Evolutionary conservation across 1,140 invertebrate species (phyloP).

Genomic region (Drosophila cardini): DNA sequence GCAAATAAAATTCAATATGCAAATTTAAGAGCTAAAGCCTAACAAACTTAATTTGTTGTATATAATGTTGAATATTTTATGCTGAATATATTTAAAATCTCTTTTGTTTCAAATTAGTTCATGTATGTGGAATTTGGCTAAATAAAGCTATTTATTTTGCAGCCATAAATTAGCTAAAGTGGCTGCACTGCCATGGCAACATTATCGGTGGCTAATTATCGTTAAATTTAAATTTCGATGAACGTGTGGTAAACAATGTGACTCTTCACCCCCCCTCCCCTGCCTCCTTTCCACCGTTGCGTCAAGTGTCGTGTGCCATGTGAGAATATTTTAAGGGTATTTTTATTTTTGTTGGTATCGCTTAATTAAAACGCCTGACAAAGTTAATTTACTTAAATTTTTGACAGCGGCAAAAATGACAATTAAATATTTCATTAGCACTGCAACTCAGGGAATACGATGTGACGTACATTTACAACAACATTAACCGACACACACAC

Average conservation of each 20-base stretch:
- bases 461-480: constrained; percentile 15
- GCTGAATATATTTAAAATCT: too few relatives aligned
- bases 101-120: too few relatives aligned
- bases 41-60: too few relatives aligned
- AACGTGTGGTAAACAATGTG: constrained; percentile 13
- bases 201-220: constrained; percentile 25
- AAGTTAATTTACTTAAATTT: constrained; percentile 74
- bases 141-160: too few relatives aligned
- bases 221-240: constrained; percentile 26
- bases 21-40: too few relatives aligned
- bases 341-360: constrained; percentile 21
- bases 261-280: too few relatives aligned
- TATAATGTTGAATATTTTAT: too few relatives aligned
- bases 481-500: constrained; percentile 18
- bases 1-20: too few relatives aligned
- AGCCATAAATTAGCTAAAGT: too few relatives aligned
- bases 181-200: not conserved
- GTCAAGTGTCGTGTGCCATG: constrained; percentile 9
- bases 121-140: too few relatives aligned
- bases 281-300: too few relatives aligned
- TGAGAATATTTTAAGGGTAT: constrained; percentile 14
- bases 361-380: constrained; percentile 69
- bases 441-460: constrained; percentile 41
- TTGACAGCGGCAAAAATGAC: constrained; percentile 68
- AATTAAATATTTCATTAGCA: constrained; percentile 77